Conservation (phyloP, 2,797 vertebrate species). For the Semotilus atromaculatus region DNA sequence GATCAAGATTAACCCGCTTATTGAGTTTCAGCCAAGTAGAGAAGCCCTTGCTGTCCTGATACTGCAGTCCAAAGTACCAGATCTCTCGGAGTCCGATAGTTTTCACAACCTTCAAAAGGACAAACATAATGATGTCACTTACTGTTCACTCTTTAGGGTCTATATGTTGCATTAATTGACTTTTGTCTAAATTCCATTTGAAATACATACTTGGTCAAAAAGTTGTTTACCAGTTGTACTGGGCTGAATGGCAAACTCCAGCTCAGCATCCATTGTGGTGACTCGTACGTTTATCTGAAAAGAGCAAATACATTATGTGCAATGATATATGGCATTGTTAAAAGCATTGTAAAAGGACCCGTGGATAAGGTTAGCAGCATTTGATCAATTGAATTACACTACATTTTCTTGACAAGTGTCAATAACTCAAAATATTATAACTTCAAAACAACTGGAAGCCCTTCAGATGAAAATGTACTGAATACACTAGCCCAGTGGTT, state of each 20-base stretch:
- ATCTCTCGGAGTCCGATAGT: constrained; percentile 97
- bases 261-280: constrained; percentile 97
- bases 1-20: constrained; percentile 86
- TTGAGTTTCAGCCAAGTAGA: constrained; percentile 97
- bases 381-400: background rate
- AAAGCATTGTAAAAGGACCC: background rate
- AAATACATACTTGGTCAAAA: constrained; percentile 89
- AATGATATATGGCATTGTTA: background rate
- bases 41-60: constrained; percentile 95
- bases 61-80: constrained; percentile 98
- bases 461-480: background rate
- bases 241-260: constrained; percentile 98
- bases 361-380: background rate
- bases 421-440: background rate
- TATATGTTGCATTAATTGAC: background rate
- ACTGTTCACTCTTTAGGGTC: background rate
- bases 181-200: background rate
- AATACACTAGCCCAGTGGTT: too few relatives aligned
- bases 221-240: constrained; percentile 97
- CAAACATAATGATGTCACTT: constrained; percentile 8
- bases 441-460: background rate
- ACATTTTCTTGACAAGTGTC: background rate
- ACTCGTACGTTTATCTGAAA: constrained; percentile 93
- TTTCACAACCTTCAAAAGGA: constrained; percentile 87
- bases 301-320: constrained; percentile 53